Evolutionary conservation across 2,113 vertebrate species (phyloP).

Genomic region (Chloropsis hardwickii): DNA sequence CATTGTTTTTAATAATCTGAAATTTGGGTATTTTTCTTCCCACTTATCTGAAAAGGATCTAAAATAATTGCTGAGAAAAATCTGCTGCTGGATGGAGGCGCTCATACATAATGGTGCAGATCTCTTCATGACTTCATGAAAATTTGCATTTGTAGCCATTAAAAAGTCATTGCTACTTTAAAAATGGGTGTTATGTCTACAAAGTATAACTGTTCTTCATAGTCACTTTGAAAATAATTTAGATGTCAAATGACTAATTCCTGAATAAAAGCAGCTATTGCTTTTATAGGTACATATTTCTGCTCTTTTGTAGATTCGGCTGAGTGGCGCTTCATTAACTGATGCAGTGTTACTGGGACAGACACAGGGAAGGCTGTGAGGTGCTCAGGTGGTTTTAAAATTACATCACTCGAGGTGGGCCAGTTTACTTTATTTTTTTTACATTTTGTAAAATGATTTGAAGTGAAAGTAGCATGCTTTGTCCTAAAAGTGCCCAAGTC

Average conservation of each 20-base stretch:
- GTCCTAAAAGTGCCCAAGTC: neutral
- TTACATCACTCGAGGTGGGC: neutral
- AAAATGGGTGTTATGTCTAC: neutral
- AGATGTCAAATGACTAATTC: neutral
- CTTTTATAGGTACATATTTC: neutral
- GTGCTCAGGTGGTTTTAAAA: neutral
- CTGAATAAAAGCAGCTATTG: neutral
- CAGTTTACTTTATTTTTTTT: neutral
- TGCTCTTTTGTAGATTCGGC: neutral
- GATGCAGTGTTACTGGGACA: neutral
- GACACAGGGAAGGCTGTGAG: neutral
- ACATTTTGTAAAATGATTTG: neutral
- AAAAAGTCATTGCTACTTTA: neutral
- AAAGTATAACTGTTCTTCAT: neutral
- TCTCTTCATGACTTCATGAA: neutral
- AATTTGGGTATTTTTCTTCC: neutral
- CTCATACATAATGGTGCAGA: neutral
- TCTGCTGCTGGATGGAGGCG: neutral
- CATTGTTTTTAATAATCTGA: neutral
- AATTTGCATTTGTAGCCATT: neutral
- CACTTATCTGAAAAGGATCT: neutral
- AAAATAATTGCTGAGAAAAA: neutral
- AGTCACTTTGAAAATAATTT: neutral
- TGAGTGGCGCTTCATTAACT: neutral
- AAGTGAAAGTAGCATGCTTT: neutral